Conservation (phyloP, 2,113 vertebrate species). For the Plecturocebus donacophilus region DNA sequence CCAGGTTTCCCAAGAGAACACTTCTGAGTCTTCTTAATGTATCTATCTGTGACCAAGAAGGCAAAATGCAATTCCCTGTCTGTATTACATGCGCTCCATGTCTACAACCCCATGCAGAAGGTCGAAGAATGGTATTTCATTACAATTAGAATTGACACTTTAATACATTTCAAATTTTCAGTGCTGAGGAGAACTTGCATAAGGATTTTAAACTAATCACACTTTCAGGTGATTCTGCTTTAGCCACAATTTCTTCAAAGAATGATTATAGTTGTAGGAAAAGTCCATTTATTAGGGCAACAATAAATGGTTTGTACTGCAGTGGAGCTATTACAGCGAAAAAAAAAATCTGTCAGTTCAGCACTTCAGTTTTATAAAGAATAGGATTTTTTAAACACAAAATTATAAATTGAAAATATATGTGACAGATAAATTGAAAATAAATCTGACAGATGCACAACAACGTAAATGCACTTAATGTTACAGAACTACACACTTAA, state of each 20-base stretch:
- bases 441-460: too few relatives aligned
- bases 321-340: background rate
- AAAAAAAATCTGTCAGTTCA: background rate
- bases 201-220: background rate
- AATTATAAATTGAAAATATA: background rate
- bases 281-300: background rate
- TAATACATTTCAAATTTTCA: background rate
- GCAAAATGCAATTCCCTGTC: background rate
- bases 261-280: background rate
- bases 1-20: background rate
- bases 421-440: too few relatives aligned
- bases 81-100: rapidly evolving
- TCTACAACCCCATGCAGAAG: background rate
- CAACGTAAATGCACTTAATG: background rate
- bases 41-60: background rate
- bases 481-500: background rate
- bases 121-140: background rate
- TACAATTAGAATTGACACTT: background rate
- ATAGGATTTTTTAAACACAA: background rate
- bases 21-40: background rate
- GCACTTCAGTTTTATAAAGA: background rate
- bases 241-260: background rate
- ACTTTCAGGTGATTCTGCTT: background rate
- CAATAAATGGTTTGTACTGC: constrained; percentile 18
- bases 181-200: background rate